Evolutionary conservation across 2,888 invertebrate genomes (phyloP).

Genomic region (Acrobasis consociella): DNA sequence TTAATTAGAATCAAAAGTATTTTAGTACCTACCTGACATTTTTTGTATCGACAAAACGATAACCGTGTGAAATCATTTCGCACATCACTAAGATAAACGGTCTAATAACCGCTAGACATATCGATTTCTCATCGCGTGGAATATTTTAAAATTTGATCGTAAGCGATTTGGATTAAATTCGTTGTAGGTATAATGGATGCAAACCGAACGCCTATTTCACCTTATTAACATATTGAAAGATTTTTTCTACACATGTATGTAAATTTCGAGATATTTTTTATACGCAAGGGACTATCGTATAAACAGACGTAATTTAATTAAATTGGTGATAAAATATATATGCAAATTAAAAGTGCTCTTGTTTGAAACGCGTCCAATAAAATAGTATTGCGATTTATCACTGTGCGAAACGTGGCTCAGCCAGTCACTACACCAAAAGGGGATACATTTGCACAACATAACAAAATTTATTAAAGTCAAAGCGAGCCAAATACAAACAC

Average conservation of each 20-base stretch:
- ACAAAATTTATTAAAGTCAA: constrained; percentile 68
- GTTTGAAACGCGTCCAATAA: constrained; percentile 13
- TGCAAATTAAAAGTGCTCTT: constrained; percentile 21
- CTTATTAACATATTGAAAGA: constrained; percentile 14
- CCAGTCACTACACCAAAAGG: constrained; percentile 44
- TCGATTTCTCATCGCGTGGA: constrained; percentile 28
- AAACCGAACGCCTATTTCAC: constrained; percentile 9
- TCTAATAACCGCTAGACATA: constrained; percentile 28
- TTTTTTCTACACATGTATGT: constrained; percentile 7
- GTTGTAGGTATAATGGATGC: constrained; percentile 2
- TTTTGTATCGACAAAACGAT: constrained; percentile 1
- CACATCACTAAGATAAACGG: constrained; percentile 30
- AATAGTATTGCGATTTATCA: constrained; percentile 40
- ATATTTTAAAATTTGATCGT: constrained; percentile 28
- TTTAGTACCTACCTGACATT: neutral
- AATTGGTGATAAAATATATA: constrained; percentile 18
- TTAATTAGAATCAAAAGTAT: neutral
- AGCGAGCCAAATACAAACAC: constrained; percentile 71
- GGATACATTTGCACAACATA: constrained; percentile 65
- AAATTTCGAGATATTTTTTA: constrained; percentile 11
- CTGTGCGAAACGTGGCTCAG: constrained; percentile 54
- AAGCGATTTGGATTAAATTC: constrained; percentile 23
- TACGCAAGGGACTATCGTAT: constrained; percentile 6
- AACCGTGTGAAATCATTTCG: neutral
- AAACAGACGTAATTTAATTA: constrained; percentile 13